Evolutionary conservation across 2,797 vertebrate genomes (phyloP), one percentile per base, ranked within the genome.

Genomic region (Sorex maritimensis): DNA sequence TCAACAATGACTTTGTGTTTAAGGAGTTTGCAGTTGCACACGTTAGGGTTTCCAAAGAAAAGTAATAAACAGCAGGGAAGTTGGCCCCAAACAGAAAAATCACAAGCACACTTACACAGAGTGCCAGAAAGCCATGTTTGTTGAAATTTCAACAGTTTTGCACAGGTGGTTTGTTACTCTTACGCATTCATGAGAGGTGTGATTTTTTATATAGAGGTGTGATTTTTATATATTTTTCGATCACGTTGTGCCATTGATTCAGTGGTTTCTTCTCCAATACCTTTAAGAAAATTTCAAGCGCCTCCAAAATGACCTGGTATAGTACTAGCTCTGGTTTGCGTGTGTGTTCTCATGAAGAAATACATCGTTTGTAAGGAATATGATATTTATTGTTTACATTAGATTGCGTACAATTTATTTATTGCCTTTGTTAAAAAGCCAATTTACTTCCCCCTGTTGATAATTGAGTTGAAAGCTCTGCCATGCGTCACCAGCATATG

Each of bases 351-450:
- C 63, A 49, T 21, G 79, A 34, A 78, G 79, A 12, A 0, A 26
- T 9, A 78, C 49, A 10, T 90, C 67, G 41, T 1, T 38, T 13
- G 1, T 11, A 92, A 19, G n/a, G 28, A 77, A 77, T 77, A 69
- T 83, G 11, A 68, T 28, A 46, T 67, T 49, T n/a, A 6, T 19
- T 85, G 41, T 75, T 92, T 93, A 81, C 46, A 83, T 84, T 72
- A 92, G 88, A n/a, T 41, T 13, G 34, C 49, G 24, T 17, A 49
- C 81, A 38, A 79, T 30, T 19, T 91, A 93, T 90, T 79, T 90
- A 86, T 93, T 63, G 69, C 73, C 52, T 84, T 92, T 92, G 52
- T 67, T 12, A n/a, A 84, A 89, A 91, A 94, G 58, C 49, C 74
- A 83, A 4, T 79, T 93, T 90, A 49, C 77, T 92, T 84, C 90